Evolutionary conservation across 2,888 invertebrate genomes (phyloP), one percentile per base, ranked within the genome.

Genomic region (Scotopteryx bipunctaria): DNA sequence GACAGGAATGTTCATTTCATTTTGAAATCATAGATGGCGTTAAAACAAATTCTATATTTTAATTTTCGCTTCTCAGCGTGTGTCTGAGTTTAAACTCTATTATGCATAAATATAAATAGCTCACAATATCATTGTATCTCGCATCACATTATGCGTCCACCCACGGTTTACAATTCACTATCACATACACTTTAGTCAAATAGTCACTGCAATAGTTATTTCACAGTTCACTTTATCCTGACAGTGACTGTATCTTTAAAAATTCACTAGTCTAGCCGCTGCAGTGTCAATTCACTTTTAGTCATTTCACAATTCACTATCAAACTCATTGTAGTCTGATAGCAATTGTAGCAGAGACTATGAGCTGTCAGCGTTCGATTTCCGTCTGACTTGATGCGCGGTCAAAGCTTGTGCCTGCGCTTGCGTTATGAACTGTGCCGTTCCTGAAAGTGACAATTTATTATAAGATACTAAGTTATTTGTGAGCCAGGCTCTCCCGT

Each of bases 311-410:
- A 53, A 29, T 40, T 54, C 37, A 40, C 53, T 54, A 40, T 54
- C 38, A 36, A 48, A 54, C 38, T 54, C 59, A 66, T 64, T 71
- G 56, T 50, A 76, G 70, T 76, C 69, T 19, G 48, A 74, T 79
- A 82, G 53, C 67, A 69, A 56, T 61, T 63, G 67, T 60, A 78
- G 76, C 73, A 77, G 73, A 75, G 70, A 58, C 87, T 88, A 89
- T 76, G 88, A 89, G 73, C 88, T 88, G 73, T 90, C 90, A 25
- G 88, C 80, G 65, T 89, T 89, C n/a, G 90, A 90, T 85, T 90
- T 89, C 71, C 90, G 80, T 53, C 90, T 71, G 63, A 87, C 87
- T 66, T 88, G 89, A 25, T 88, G 89, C 27, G 86, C 76, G 44
- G 78, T 86, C 50, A 89, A 59, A 33, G 83, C 80, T 59, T 86